A percentile compares a stretch with the other conserved stretches of the same genome.
Evolutionary conservation across 2,113 vertebrate species (phyloP).

Genomic region (Eulemur rufifrons): DNA sequence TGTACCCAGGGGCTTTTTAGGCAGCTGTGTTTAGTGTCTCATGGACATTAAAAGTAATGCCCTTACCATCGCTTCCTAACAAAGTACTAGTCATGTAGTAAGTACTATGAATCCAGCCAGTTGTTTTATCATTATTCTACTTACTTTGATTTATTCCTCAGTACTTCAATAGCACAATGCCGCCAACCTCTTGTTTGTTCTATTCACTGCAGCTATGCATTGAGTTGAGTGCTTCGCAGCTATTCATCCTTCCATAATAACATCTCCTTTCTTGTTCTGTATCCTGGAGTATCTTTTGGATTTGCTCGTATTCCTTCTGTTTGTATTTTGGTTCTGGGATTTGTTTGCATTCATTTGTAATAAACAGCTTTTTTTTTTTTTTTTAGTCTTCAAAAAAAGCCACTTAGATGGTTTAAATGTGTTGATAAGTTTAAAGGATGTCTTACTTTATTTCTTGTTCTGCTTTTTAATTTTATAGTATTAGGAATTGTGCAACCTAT

Average conservation of each 20-base stretch:
- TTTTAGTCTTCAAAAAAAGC: slow-evolving; percentile 47
- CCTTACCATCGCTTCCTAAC: background rate
- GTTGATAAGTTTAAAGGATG: background rate
- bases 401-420: slow-evolving; percentile 55
- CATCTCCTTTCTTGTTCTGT: slow-evolving; percentile 20
- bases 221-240: slow-evolving; percentile 31
- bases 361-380: background rate
- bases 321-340: slow-evolving; percentile 63
- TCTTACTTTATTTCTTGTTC: slow-evolving; percentile 10
- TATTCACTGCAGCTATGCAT: background rate
- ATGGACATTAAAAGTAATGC: slow-evolving; percentile 47
- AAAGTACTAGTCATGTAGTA: slow-evolving; percentile 20
- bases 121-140: slow-evolving; percentile 46
- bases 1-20: slow-evolving; percentile 67
- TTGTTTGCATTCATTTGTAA: slow-evolving; percentile 74
- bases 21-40: slow-evolving; percentile 63
- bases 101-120: slow-evolving; percentile 4
- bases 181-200: slow-evolving; percentile 35
- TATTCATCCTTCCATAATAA: slow-evolving; percentile 48
- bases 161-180: background rate
- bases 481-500: background rate
- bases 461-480: slow-evolving; percentile 55
- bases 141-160: slow-evolving; percentile 51
- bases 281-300: slow-evolving; percentile 47
- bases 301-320: slow-evolving; percentile 60